Base-by-base conservation (phyloP, 2,888 invertebrate genomes). In the Chrysolina oricalcia region DNA sequence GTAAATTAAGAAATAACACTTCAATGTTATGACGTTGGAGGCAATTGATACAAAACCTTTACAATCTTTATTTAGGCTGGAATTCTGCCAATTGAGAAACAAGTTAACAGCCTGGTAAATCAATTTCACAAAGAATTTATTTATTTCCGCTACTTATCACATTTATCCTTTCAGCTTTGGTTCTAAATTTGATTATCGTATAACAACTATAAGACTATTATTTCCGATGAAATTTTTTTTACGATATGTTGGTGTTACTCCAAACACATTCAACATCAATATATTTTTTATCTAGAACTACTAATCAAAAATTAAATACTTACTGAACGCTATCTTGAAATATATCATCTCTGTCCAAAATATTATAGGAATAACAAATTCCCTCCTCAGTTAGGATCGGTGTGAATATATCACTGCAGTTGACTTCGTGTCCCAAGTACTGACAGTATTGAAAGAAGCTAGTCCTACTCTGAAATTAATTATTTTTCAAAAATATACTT, bases 291-390 rank as follows among this genome's bases (percentile, higher is more conserved):
- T 2, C 11, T 15, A 23, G 8, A 21, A n/a, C 56, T 15, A 19
- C 17, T 17, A 40, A 6, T n/a, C 0, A 15, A 56, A 10, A 21
- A 56, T 10, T 41, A 62, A 63, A 68, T 43, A 77, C 86, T 86
- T 87, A 91, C 92, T 65, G 65, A 19, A 90, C 90, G 71, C 91
- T 89, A 40, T 89, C 81, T 70, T 91, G 89, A 79, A 92, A 92
- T 40, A 93, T 88, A 78, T 93, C 91, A 0, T 89, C 87, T 0
- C 91, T 89, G 65, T 91, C 90, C 66, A 94, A 85, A 63, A 92
- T 92, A 82, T 94, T 94, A 82, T 93, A 94, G 2, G 93, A 93
- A 78, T 92, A 93, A 82, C 94, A 94, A 1, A 93, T 88, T 0
- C 94, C 94, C 84, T 94, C 94, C 81, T 94, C 94, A 0, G 94